Base-by-base conservation (phyloP, 92 coral and sea anemone genomes). In the Porites lobata region DNA sequence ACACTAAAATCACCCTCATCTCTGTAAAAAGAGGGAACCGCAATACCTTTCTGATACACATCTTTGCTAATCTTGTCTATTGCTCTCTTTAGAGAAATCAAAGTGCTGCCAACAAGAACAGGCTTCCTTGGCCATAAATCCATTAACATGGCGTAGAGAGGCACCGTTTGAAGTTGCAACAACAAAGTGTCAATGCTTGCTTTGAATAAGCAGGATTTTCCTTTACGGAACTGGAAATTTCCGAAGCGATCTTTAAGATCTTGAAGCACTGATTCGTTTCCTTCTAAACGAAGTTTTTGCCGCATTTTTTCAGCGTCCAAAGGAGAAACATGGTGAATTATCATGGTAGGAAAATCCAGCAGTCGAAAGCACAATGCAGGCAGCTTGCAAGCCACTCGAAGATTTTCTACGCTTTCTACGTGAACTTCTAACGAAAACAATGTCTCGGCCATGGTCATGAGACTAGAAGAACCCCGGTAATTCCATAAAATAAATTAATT, bases 321-420 rank as follows among this genome's bases (percentile, higher is more conserved):
- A n/a, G 96, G 95, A 68, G 94, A 73, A 56, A 95, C 87, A 22
- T 87, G 92, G 52, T 92, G 98, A 32, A 98, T 91, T 29, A 94
- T 88, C 77, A 98, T 77, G 4, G 98, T 90, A 6, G 99, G 99
- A 80, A 92, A 98, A 67, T 98, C 99, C 38, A 98, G 88, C 50
- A 98, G 92, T 21, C 99, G 98, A 89, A 95, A 96, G 71, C 98
- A 92, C 21, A 98, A 85, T 17, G 98, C 98, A 15, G 99, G 95
- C 13, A 94, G 78, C 38, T 71, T 87, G 78, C 99, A 94, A 50
- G 96, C 64, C 51, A 89, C 93, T 75, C 87, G 82, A 47, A 96
- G 64, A 57, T 88, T 85, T 67, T 91, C 88, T 7, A 98, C 86
- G 64, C 75, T 91, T 88, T 98, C 99, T 26, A 98, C 92, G 85